These are phyloP conservation scores for Cossypha polioptera DNA, from an alignment of 2,797 vertebrate genomes.

Conservation along the genomic window DNA sequence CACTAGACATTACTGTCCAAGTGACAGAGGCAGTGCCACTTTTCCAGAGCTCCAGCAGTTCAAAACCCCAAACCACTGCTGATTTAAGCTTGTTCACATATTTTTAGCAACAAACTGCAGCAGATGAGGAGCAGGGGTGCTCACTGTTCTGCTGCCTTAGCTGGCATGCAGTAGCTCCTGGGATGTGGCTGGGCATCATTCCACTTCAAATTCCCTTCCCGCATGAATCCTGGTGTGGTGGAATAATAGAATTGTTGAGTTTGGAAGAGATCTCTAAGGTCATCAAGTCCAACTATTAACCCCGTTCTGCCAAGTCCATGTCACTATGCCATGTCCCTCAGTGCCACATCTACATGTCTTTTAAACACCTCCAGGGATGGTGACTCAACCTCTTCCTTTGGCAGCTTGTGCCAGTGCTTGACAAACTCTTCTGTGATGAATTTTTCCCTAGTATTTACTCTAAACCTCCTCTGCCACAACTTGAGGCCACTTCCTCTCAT, in stretches of 20 bases:
- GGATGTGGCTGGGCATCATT: not conserved
- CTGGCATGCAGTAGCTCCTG: not conserved
- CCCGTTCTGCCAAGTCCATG: not conserved
- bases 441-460: not conserved
- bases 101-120: not conserved
- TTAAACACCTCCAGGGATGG: not conserved
- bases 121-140: accelerated
- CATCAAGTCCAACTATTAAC: not conserved
- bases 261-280: not conserved
- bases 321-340: not conserved
- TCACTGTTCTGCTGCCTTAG: not conserved
- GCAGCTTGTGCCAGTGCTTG: not conserved
- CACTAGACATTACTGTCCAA: not conserved
- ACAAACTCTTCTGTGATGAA: not conserved
- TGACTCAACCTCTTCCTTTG: not conserved
- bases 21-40: not conserved
- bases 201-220: not conserved
- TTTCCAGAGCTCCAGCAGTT: not conserved
- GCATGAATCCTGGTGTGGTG: not conserved
- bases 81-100: not conserved
- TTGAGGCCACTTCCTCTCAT: not conserved
- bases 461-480: not conserved
- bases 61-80: not conserved
- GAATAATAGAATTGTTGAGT: not conserved
- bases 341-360: not conserved